Evolutionary conservation across 2,888 invertebrate genomes (phyloP).

Genomic region (Tetranychus piercei): DNA sequence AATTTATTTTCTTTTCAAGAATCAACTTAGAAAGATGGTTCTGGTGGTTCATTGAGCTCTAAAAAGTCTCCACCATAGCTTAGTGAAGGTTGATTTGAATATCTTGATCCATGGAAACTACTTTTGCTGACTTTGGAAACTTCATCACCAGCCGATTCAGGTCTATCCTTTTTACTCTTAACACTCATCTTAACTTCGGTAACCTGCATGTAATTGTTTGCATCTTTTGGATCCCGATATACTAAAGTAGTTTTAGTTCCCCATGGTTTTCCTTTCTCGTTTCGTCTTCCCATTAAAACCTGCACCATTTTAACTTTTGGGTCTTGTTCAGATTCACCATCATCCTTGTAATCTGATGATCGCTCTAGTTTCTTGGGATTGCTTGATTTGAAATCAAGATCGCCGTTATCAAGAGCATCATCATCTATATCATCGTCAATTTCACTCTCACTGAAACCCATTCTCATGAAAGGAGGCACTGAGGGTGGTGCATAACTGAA

Average conservation of each 20-base stretch:
- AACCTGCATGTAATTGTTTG: slow-evolving; percentile 16
- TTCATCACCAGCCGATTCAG: neutral
- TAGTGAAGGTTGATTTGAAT: neutral
- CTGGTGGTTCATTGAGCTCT: neutral
- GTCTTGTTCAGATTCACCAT: neutral
- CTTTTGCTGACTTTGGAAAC: neutral
- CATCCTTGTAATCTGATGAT: neutral
- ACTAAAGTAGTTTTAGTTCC: slow-evolving; percentile 12
- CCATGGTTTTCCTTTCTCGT: slow-evolving; percentile 16
- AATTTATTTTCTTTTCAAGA: too few relatives aligned
- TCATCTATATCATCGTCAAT: slow-evolving; percentile 2
- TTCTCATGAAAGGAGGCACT: slow-evolving; percentile 4
- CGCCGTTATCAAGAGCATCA: neutral
- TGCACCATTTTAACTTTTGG: neutral
- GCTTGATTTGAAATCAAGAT: neutral
- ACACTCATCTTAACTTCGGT: slow-evolving; percentile 13
- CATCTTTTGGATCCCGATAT: slow-evolving; percentile 15
- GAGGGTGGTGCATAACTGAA: slow-evolving; percentile 2
- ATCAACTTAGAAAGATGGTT: neutral
- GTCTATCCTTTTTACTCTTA: neutral
- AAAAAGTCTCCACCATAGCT: neutral
- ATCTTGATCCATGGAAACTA: neutral
- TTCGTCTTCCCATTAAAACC: slow-evolving; percentile 9
- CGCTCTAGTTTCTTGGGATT: neutral
- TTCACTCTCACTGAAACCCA: neutral